Base-by-base conservation (phyloP, 2,888 invertebrate species). In the Drosophila quinaria region DNA sequence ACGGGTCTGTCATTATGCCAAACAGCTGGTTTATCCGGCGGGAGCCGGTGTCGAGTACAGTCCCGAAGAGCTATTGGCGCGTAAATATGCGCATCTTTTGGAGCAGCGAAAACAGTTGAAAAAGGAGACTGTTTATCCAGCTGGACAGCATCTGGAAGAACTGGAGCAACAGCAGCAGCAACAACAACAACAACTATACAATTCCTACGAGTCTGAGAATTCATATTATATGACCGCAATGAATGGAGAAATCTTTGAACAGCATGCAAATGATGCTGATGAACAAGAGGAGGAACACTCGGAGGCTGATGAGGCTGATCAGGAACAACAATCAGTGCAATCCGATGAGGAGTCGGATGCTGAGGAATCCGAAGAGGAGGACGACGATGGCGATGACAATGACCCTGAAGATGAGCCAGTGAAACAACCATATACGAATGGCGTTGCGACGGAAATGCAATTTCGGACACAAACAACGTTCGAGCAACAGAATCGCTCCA, bases 1-100 rank as follows among this genome's bases (percentile, higher is more conserved):
- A 58, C 90, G 90, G n/a, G 72, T 88, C 8, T 93, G 93, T 59
- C 90, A 91, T 47, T 93, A 93, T 86, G 90, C 91, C 41, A 92
- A 93, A 67, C 73, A 89, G 22, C 35, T 88, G 9, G 92, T 93
- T 0, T 93, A 93, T 78, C 92, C 93, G 0, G 81, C 88, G 0
- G 92, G 91, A 2, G 87, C 90, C 3, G 91, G 89, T 10, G 77
- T 87, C 2, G 93, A 93, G 70, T 92, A 90, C 55, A 92, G 93
- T 70, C 92, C 93, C 0, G 93, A 93, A 65, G 93, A 93, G 67
- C 79, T 93, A 39, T 80, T 90, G 29, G 89, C 91, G 1, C 83
- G 88, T 58, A 91, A 90, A 47, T 92, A 85, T 80, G 75, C 75
- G 33, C 70, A 56, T 9, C 39, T 78, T 22, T 60, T 90, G 61